Conservation (phyloP, 64 coral and sea anemone genomes). For the Montipora sp. region DNA sequence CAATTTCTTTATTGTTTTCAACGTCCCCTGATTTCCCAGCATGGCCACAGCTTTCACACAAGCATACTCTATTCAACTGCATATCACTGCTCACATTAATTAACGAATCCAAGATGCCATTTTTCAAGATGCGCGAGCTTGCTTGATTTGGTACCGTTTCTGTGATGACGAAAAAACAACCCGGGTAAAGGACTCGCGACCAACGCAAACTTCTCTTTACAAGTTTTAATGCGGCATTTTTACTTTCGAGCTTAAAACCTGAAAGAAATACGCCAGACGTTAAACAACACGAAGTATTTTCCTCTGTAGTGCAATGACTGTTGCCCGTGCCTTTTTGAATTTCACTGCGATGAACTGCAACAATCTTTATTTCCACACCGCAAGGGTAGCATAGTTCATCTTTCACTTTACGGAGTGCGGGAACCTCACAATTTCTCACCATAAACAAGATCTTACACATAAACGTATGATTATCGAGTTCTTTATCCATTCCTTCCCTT, state of each 20-base stretch:
- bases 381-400: constrained; percentile 55
- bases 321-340: neutral
- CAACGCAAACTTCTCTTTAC: constrained; percentile 5
- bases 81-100: constrained; percentile 39
- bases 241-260: constrained; percentile 26
- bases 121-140: constrained; percentile 18
- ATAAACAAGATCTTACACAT: constrained; percentile 63
- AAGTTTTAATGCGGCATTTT: constrained; percentile 40
- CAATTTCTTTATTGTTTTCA: neutral
- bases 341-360: constrained; percentile 38
- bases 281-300: neutral
- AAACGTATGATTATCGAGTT: neutral
- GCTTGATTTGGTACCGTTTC: constrained; percentile 17
- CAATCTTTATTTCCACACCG: constrained; percentile 77
- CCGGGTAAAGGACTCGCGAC: constrained; percentile 45
- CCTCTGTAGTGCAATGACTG: neutral
- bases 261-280: neutral
- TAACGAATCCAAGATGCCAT: constrained; percentile 27
- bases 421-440: constrained; percentile 75
- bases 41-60: constrained; percentile 3
- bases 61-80: constrained; percentile 22
- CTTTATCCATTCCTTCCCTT: neutral
- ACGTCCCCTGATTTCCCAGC: neutral
- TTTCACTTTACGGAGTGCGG: constrained; percentile 32
- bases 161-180: constrained; percentile 67